phyloP scores from a whole-genome alignment of 2,113 vertebrate species.

The Tonatia bakeri region DNA sequence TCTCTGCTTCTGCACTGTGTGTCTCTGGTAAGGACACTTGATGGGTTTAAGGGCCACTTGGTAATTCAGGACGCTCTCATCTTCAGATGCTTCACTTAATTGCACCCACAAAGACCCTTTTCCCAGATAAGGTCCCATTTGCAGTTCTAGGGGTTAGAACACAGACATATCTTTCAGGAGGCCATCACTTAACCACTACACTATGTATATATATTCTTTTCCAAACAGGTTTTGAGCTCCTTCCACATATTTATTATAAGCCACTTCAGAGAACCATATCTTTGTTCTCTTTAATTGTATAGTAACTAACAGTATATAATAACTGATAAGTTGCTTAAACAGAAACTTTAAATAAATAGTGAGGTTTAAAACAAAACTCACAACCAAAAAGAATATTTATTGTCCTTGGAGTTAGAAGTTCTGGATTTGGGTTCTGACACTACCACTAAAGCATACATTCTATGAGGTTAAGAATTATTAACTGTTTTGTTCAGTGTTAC shows the following conservation, averaged over 20 bases:
- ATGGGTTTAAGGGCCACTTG: not conserved
- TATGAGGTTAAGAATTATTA: not conserved
- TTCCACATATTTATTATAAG: not conserved
- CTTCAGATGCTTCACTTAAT: not conserved
- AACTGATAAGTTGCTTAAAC: not conserved
- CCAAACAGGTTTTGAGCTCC: not conserved
- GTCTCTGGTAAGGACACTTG: not conserved
- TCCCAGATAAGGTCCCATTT: not conserved
- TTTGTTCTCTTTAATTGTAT: slow-evolving; percentile 5
- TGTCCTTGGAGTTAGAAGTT: not conserved
- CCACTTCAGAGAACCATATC: not conserved
- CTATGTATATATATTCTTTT: not conserved
- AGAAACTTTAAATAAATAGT: not conserved
- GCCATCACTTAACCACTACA: not conserved
- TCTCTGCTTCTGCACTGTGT: not conserved
- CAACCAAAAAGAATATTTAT: not conserved
- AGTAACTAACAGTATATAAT: not conserved
- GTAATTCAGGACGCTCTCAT: not conserved
- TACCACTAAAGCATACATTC: not conserved
- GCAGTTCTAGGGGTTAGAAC: not conserved
- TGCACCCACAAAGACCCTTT: not conserved
- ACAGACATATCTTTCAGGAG: not conserved
- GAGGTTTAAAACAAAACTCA: not conserved
- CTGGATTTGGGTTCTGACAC: not conserved
- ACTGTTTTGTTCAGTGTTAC: not conserved